phyloP scores from a whole-genome alignment of 2,113 vertebrate species.

The Zingel zingel region DNA sequence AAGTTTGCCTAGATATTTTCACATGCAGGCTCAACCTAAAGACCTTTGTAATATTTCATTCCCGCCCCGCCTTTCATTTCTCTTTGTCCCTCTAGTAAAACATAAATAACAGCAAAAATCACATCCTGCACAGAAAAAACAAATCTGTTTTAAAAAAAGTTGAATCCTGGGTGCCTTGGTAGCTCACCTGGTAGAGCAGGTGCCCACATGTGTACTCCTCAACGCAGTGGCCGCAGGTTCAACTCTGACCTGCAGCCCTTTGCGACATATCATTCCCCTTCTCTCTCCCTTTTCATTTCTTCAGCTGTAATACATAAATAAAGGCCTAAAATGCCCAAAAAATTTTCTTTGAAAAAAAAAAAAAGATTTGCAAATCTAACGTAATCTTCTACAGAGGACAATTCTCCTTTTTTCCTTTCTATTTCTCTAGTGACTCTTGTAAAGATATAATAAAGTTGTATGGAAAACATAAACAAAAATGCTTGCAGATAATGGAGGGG shows the following conservation, averaged over 20 bases:
- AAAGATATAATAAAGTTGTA: background rate
- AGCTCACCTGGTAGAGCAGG: no score
- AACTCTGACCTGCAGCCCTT: no score
- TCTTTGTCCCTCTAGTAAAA: slow-evolving; percentile 1
- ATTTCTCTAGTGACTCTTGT: background rate
- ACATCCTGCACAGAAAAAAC: slow-evolving; percentile 56
- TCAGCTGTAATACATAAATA: no score
- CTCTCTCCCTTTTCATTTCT: no score
- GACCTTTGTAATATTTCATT: background rate
- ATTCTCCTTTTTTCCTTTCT: background rate
- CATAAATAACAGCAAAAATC: background rate
- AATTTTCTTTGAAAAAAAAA: no score
- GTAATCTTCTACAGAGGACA: no score
- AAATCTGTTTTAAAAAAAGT: background rate
- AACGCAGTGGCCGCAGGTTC: no score
- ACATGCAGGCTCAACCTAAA: background rate
- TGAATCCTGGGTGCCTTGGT: no score
- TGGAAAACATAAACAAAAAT: background rate
- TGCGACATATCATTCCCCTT: no score
- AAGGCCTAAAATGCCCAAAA: no score
- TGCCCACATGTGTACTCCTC: no score
- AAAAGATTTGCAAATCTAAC: background rate
- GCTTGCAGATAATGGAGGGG: background rate
- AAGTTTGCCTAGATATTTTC: background rate
- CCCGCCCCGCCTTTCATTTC: background rate